Evolutionary conservation across 2,888 invertebrate genomes (phyloP), one percentile per base, ranked within the genome.

Genomic region (Nymphalis polychloros): DNA sequence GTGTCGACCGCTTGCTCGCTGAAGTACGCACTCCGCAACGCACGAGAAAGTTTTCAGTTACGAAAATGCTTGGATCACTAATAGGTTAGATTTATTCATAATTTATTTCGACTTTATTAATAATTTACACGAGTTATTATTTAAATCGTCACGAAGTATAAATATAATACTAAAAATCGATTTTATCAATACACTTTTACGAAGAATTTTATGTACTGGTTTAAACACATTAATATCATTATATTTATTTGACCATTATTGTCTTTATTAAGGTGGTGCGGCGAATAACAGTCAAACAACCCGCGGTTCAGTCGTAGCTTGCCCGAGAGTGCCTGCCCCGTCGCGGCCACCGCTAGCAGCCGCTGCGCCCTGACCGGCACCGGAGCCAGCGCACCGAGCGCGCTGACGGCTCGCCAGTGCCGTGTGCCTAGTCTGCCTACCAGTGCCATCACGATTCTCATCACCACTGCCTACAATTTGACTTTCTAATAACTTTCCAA

Each of bases 21-120:
- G 96, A 96, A 80, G 95, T 95, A 69, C 93, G 95, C 71, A 93
- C 92, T 23, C 92, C 94, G 48, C 93, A 94, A 77, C 94, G 95
- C 77, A 93, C 94, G 75, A 90, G 96, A 75, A 96, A 96, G 84
- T 96, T 96, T 87, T 96, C 96, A 68, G 96, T 96, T 52, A 95
- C 95, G 46, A 96, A 96, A 87, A 96, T 96, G 96, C 94, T 96
- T 72, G 96, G 96, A 67, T 95, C 95, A 10, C 86, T 96, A 71
- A 95, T 96, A 83, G 95, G 95, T 92, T 77, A 52, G 20, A 19
- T 16, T n/a, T 13, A 23, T 59, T 23, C 8, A 23, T 59, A 62
- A 53, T 17, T 60, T 35, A 59, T 31, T 47, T 47, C 13, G 2
- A 41, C 35, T 50, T 50, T 10, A 31, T 7, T 4, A 19, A 6